Percentiles rank a stretch among this genome's conserved stretches.
Evolutionary conservation across 1,140 invertebrate genomes (phyloP).

Genomic region (Drosophila ogumai): DNA sequence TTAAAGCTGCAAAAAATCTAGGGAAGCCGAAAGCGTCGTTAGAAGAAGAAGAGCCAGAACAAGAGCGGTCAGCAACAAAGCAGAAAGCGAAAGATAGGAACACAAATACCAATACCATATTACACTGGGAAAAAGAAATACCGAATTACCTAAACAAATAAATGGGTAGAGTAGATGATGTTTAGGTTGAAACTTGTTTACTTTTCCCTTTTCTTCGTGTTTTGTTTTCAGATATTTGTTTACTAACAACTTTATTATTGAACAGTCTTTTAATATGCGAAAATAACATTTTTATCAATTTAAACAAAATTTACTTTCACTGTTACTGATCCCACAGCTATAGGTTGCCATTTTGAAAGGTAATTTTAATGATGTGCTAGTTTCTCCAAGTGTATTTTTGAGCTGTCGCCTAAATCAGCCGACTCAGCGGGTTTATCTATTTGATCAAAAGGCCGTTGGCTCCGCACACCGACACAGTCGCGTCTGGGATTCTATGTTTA

Average conservation of each 20-base stretch:
- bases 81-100: neutral
- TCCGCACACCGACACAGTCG: slow-evolving; percentile 15
- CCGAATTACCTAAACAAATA: neutral
- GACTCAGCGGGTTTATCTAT: slow-evolving; percentile 28
- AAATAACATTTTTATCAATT: neutral
- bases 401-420: slow-evolving; percentile 27
- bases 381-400: slow-evolving; percentile 10
- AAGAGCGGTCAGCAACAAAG: slow-evolving; percentile 29
- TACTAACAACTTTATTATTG: slow-evolving; percentile 1
- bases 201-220: neutral
- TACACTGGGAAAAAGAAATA: slow-evolving; percentile 1
- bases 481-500: slow-evolving; percentile 47
- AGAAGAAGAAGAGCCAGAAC: slow-evolving; percentile 36
- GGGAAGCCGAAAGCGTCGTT: slow-evolving; percentile 48
- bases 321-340: neutral
- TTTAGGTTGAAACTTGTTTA: neutral
- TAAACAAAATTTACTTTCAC: slow-evolving; percentile 2
- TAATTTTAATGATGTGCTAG: neutral
- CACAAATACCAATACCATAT: neutral
- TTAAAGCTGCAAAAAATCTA: slow-evolving; percentile 31
- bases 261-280: neutral
- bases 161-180: neutral
- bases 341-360: neutral
- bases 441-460: slow-evolving; percentile 40
- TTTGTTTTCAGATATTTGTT: slow-evolving; percentile 1